Percentiles rank a stretch among this genome's conserved stretches.
Evolutionary conservation across 2,113 vertebrate genomes (phyloP).

Genomic region (Gracilinanus agilis): DNA sequence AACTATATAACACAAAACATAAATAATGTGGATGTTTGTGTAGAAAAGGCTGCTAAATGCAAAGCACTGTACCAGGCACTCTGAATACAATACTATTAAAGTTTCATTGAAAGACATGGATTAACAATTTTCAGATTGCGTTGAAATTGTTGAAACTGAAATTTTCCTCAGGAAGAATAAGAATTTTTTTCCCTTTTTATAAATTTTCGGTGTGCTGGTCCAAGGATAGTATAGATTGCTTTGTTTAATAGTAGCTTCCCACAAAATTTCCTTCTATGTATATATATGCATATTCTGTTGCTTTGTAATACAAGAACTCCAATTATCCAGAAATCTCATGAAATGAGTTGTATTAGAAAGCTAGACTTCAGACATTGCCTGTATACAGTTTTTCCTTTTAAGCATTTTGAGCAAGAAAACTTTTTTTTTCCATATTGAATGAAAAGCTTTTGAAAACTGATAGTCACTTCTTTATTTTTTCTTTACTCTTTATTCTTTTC

Average conservation of each 20-base stretch:
- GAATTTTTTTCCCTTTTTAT: conserved; percentile 13
- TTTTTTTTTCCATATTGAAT: conserved; percentile 5
- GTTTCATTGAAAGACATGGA: conserved; percentile 16
- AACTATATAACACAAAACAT: too few species aligned
- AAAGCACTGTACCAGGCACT: background rate
- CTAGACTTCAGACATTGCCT: conserved; percentile 6
- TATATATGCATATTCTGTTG: background rate
- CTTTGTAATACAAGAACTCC: conserved; percentile 4
- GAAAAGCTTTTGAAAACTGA: background rate
- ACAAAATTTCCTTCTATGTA: conserved; percentile 3
- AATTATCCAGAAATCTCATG: background rate
- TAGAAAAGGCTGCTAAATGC: background rate
- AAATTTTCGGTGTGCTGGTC: background rate
- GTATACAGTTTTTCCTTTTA: conserved; percentile 23
- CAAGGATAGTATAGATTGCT: conserved; percentile 12
- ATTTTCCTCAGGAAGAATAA: conserved; percentile 27
- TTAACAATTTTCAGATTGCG: background rate
- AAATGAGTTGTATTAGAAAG: background rate
- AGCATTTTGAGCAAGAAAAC: conserved; percentile 9
- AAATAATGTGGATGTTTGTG: too few species aligned
- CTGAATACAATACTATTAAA: background rate
- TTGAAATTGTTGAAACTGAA: background rate
- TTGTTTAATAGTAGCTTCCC: background rate
- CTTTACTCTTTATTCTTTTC: too few species aligned
- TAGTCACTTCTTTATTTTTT: too few species aligned